Evolutionary conservation across 2,113 vertebrate genomes (phyloP).

Genomic region (Ahaetulla prasina): DNA sequence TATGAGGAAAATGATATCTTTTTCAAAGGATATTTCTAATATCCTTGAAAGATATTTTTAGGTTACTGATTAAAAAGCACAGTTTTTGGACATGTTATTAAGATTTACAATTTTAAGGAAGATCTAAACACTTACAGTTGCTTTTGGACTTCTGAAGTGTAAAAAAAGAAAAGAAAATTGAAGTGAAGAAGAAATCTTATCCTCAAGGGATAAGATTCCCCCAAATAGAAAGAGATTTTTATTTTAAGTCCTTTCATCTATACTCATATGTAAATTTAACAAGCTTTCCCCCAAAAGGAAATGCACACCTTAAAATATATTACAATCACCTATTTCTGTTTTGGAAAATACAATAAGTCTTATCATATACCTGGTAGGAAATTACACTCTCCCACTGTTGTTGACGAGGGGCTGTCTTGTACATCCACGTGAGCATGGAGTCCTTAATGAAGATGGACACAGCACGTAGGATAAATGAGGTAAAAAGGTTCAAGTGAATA

Average conservation of each 20-base stretch:
- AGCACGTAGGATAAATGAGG: constrained; percentile 91
- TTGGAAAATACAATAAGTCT: constrained; percentile 3
- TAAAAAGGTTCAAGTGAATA: constrained; percentile 95
- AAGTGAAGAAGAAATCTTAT: not conserved
- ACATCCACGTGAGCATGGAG: constrained; percentile 78
- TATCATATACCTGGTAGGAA: constrained; percentile 74
- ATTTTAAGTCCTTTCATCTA: not conserved
- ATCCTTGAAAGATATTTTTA: no score
- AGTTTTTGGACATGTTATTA: not conserved
- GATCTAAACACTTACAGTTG: not conserved
- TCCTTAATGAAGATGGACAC: constrained; percentile 90
- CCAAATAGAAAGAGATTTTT: not conserved
- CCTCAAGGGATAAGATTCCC: no score
- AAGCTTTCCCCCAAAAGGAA: not conserved
- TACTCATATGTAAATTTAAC: not conserved
- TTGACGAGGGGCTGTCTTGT: constrained; percentile 71
- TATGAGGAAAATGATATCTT: not conserved
- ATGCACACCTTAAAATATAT: not conserved
- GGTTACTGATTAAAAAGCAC: not conserved
- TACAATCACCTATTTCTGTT: not conserved
- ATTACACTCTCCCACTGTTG: constrained; percentile 75
- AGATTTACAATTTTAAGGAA: not conserved
- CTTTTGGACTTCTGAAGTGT: not conserved
- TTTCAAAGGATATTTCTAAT: not conserved
- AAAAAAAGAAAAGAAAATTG: not conserved